Evolutionary conservation across 1,140 invertebrate species (phyloP).

Genomic region (Nomia melanderi): DNA sequence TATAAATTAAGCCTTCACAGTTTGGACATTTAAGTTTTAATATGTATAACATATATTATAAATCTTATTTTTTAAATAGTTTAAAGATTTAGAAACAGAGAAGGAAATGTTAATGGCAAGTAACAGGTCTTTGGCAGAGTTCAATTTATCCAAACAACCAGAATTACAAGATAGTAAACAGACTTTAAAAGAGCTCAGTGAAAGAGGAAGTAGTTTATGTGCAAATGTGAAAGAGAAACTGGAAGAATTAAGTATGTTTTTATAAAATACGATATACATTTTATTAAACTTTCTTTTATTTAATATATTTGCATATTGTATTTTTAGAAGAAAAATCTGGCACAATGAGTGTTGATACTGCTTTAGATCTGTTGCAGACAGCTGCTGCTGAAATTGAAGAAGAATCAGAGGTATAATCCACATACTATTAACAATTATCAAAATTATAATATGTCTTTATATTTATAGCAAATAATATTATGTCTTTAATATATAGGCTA

Average conservation of each 20-base stretch:
- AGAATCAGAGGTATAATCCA: slow-evolving; percentile 87
- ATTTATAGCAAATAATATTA: slow-evolving; percentile 6
- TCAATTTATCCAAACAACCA: slow-evolving; percentile 91
- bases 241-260: slow-evolving; percentile 84
- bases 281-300: not conserved
- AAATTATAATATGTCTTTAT: slow-evolving; percentile 17
- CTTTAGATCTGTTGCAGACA: slow-evolving; percentile 91
- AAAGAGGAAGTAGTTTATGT: slow-evolving; percentile 86
- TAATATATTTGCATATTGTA: not conserved
- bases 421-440: slow-evolving; percentile 25
- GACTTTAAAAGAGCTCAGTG: slow-evolving; percentile 85
- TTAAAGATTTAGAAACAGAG: slow-evolving; percentile 89
- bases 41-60: not conserved
- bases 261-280: not conserved
- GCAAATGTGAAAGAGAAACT: slow-evolving; percentile 86
- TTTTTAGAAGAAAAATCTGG: slow-evolving; percentile 85
- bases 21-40: not conserved
- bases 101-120: slow-evolving; percentile 92
- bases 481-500: slow-evolving; percentile 73
- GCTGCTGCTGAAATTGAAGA: slow-evolving; percentile 93
- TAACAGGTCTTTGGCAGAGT: slow-evolving; percentile 93
- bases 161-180: slow-evolving; percentile 88
- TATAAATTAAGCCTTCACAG: too few species aligned
- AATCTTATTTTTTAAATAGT: slow-evolving; percentile 76
- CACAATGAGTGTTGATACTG: slow-evolving; percentile 89